Evolutionary conservation across 2,888 invertebrate genomes (phyloP).

Genomic region (Parthenolecanium corni): DNA sequence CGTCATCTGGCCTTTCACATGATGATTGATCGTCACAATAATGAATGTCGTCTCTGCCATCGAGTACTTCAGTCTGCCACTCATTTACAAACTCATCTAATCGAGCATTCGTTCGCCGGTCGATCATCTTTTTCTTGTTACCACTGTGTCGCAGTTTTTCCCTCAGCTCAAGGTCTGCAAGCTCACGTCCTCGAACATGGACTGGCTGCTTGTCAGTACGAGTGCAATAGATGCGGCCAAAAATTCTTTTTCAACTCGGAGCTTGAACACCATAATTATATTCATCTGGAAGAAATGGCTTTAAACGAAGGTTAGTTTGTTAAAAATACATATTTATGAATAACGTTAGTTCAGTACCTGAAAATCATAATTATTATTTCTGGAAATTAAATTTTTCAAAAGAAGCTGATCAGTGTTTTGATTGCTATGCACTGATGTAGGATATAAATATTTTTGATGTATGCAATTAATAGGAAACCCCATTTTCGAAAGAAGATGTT

Average conservation of each 20-base stretch:
- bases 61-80: constrained; percentile 64
- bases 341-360: no score
- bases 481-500: no score
- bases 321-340: no score
- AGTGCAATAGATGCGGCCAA: constrained; percentile 68
- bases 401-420: no score
- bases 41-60: constrained; percentile 70
- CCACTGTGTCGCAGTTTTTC: constrained; percentile 76
- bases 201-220: constrained; percentile 66
- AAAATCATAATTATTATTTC: neutral
- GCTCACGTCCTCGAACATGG: constrained; percentile 76
- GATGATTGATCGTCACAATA: constrained; percentile 44
- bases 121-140: constrained; percentile 74
- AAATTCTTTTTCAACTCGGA: constrained; percentile 87
- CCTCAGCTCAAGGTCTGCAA: constrained; percentile 67
- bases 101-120: constrained; percentile 76
- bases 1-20: constrained; percentile 48
- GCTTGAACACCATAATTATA: constrained; percentile 63
- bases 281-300: constrained; percentile 34
- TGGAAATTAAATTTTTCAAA: neutral
- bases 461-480: no score
- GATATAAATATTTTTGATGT: no score
- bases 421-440: no score
- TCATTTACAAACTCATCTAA: constrained; percentile 74
- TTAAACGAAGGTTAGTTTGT: constrained; percentile 3